Evolutionary conservation across 2,888 invertebrate species (phyloP), one percentile per base, ranked within the genome.

Genomic region (Chalcis sispes): DNA sequence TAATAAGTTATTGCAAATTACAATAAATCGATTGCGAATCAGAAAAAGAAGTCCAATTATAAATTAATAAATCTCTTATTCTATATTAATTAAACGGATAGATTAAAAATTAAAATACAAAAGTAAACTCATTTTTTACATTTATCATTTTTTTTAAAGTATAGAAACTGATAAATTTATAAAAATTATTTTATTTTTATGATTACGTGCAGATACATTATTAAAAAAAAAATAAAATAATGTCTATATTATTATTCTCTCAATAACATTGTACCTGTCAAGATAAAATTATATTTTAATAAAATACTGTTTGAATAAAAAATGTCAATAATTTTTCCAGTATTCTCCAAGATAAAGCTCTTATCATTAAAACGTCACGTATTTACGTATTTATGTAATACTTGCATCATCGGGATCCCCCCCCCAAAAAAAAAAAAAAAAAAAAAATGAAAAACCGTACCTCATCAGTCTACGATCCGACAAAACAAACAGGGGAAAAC

Each of bases 291-390:
- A 13, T 13, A 42, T 25, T 25, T 61, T 25, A 61, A 61, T 42
- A 42, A 25, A n/a, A 7, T 0, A 36, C 15, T 4, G 52, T 25
- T 65, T 32, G 15, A 65, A 36, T 36, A 23, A 36, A 36, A n/a
- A 65, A 52, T 36, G 20, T 36, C 36, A 25, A 27, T 36, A 42
- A 8, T 32, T 15, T 1, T 8, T 62, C n/a, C 20, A 46, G 2
- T n/a, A 36, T 36, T 65, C 27, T 5, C 20, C 25, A 8, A 65
- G 65, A 61, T 62, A 71, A 70, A 62, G 27, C 20, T 62, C 62
- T 61, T 71, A 71, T 71, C 70, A 0, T 1, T 1, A 42, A 61
- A 61, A 40, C 27, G n/a, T n/a, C 8, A 25, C 36, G 29, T 15
- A 40, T 5, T n/a, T 18, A 20, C 20, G 8, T 36, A 52, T 54